Evolutionary conservation across 64 coral and sea anemone species (phyloP).

Genomic region (Stichodactyla mertensii): DNA sequence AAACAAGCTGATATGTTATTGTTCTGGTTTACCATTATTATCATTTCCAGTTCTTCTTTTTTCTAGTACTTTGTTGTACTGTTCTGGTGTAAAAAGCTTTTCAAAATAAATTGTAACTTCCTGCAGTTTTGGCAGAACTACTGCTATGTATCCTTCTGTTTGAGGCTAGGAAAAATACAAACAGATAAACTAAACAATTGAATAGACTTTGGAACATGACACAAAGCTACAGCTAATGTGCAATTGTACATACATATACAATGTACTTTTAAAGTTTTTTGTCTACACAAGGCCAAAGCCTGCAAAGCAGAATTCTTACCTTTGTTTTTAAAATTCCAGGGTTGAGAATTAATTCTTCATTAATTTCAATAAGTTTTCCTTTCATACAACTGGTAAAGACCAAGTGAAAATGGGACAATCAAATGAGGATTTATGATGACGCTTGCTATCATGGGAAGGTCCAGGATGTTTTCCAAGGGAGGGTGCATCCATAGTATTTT

Average conservation of each 20-base stretch:
- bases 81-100: constrained; percentile 36
- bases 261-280: background rate
- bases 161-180: constrained; percentile 41
- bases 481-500: no score
- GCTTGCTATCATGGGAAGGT: no score
- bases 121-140: constrained; percentile 83
- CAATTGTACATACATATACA: no score
- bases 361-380: constrained; percentile 95
- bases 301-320: constrained; percentile 10
- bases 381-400: constrained; percentile 66
- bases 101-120: constrained; percentile 56
- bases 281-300: background rate
- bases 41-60: background rate
- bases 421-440: no score
- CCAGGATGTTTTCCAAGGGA: no score
- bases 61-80: constrained; percentile 43
- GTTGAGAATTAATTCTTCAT: constrained; percentile 60
- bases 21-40: background rate
- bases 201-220: background rate
- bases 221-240: background rate
- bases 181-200: background rate
- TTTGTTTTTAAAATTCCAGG: constrained; percentile 69
- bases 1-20: background rate
- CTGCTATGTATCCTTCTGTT: constrained; percentile 91
- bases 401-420: background rate